Evolutionary conservation across 2,797 vertebrate species (phyloP).

Genomic region (Stomatorhinus walkeri): DNA sequence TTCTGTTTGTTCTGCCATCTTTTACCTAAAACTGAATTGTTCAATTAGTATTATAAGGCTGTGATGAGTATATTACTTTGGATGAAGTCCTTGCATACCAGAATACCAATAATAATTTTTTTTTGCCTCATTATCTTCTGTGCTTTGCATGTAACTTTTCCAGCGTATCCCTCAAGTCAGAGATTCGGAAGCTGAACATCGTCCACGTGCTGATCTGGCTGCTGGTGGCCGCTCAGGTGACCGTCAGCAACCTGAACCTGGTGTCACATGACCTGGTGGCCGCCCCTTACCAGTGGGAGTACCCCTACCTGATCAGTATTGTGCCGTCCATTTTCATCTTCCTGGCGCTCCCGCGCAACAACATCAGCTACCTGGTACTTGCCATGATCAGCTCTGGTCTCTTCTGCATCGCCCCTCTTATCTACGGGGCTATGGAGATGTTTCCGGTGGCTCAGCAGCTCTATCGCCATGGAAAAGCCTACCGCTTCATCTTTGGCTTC

Average conservation of each 20-base stretch:
- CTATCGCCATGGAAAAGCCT: constrained; percentile 85
- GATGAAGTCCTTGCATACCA: not conserved
- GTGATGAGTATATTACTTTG: not conserved
- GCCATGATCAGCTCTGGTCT: constrained; percentile 92
- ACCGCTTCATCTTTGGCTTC: constrained; percentile 92
- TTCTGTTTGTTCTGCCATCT: not conserved
- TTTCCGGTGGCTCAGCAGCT: constrained; percentile 91
- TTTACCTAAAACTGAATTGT: not conserved
- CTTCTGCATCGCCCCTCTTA: constrained; percentile 81
- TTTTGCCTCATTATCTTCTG: not conserved
- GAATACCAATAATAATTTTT: not conserved
- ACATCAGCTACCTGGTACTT: constrained; percentile 92
- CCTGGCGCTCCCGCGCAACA: constrained; percentile 85
- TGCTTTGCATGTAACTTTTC: not conserved
- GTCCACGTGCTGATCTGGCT: constrained; percentile 78
- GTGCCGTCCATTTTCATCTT: constrained; percentile 77
- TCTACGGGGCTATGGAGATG: constrained; percentile 96
- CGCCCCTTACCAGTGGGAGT: constrained; percentile 92
- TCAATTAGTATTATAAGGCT: not conserved
- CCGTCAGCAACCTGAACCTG: constrained; percentile 74
- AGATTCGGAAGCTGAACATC: constrained; percentile 90
- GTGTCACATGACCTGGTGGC: constrained; percentile 80
- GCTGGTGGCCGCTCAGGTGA: constrained; percentile 78
- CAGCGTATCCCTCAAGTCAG: constrained; percentile 69
- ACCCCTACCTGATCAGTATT: constrained; percentile 84